A percentile compares a stretch with the other conserved stretches of the same genome.
These are phyloP conservation scores for Cairina moschata DNA, from an alignment of 2,113 vertebrate genomes.

Conservation along the genomic window DNA sequence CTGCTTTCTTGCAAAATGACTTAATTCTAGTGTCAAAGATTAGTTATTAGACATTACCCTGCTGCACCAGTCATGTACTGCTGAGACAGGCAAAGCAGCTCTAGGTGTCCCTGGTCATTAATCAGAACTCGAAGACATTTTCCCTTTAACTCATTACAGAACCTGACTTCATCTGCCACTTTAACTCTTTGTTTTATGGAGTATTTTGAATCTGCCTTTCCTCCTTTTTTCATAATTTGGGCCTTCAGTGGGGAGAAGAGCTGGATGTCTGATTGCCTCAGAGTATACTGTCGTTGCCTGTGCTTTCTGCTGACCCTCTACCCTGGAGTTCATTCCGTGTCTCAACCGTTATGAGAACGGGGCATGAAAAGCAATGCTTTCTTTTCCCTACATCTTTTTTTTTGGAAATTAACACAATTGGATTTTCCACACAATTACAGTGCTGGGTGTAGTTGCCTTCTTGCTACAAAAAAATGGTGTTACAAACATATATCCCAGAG, in stretches of 20 bases:
- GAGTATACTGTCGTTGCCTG: rapidly evolving
- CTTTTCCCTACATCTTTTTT: neutral
- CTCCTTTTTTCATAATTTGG: neutral
- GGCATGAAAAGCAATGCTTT: neutral
- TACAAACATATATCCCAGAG: neutral
- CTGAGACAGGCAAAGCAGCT: slow-evolving; percentile 78
- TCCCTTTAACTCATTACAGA: slow-evolving; percentile 74
- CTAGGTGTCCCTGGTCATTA: slow-evolving; percentile 77
- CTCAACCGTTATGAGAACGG: neutral
- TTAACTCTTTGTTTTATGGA: slow-evolving; percentile 37
- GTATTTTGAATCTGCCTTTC: neutral
- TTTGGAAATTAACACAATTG: slow-evolving; percentile 6
- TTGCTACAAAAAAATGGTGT: neutral
- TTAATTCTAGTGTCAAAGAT: slow-evolving; percentile 86
- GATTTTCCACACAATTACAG: neutral
- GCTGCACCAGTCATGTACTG: slow-evolving; percentile 73
- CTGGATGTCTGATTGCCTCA: neutral
- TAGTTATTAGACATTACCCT: slow-evolving; percentile 82
- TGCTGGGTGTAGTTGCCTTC: neutral
- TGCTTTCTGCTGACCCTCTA: neutral
- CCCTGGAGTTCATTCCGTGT: neutral
- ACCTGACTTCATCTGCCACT: neutral
- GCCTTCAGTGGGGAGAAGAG: neutral
- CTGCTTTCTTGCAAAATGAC: slow-evolving; percentile 83
- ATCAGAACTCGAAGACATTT: slow-evolving; percentile 72